Percentiles rank a stretch among this genome's conserved stretches.
Conservation (phyloP, 2,113 vertebrate genomes). For the Motacilla tschutschensis region DNA sequence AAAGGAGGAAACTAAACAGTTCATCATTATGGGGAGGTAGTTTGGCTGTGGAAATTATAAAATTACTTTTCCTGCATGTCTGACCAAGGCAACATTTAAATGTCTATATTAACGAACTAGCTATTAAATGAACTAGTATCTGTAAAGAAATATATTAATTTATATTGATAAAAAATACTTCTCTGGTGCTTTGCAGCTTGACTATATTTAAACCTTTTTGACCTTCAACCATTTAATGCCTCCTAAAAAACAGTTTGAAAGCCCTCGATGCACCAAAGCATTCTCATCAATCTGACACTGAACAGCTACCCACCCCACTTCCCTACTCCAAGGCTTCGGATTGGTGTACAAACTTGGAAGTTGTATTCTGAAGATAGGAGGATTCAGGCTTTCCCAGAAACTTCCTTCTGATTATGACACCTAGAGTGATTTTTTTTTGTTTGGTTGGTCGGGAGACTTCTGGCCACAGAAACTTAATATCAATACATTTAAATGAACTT, state of each 20-base stretch:
- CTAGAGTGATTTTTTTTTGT: neutral
- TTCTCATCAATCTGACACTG: neutral
- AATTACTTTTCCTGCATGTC: neutral
- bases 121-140: neutral
- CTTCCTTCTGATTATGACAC: neutral
- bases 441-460: fast-evolving
- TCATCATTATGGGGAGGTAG: neutral
- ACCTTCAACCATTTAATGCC: neutral
- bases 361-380: neutral
- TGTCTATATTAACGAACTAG: neutral
- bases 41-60: neutral
- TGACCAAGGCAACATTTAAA: neutral
- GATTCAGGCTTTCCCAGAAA: neutral
- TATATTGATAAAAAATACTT: neutral
- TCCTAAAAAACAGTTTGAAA: neutral
- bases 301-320: neutral
- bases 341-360: fast-evolving
- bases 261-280: neutral
- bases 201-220: neutral
- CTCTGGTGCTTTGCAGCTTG: neutral
- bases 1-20: neutral
- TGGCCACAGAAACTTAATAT: neutral
- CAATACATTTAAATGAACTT: neutral
- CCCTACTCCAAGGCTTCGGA: neutral
- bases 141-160: neutral